Evolutionary conservation across 2,888 invertebrate species (phyloP).

Genomic region (Steinernema scapterisci): DNA sequence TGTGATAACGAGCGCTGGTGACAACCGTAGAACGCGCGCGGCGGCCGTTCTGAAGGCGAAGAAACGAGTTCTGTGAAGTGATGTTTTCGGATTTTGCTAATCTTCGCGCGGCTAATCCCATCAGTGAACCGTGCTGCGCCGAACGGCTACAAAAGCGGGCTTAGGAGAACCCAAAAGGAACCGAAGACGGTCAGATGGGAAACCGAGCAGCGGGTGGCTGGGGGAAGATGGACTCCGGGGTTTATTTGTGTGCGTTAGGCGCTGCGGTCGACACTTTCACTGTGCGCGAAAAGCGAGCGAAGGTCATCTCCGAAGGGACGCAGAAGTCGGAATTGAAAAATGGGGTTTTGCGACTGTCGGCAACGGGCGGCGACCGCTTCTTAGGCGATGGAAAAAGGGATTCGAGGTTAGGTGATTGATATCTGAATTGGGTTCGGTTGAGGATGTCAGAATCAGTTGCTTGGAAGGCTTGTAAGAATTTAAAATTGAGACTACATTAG

Average conservation of each 20-base stretch:
- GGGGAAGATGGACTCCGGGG: not conserved
- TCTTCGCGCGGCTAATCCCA: slow-evolving; percentile 23
- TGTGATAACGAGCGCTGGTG: not conserved
- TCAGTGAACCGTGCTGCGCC: slow-evolving; percentile 25
- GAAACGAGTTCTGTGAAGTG: slow-evolving; percentile 6
- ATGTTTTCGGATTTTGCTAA: slow-evolving; percentile 29
- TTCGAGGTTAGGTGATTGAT: too few species aligned
- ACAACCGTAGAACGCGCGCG: slow-evolving; percentile 24
- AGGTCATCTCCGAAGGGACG: not conserved
- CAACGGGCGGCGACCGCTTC: not conserved
- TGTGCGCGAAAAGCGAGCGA: slow-evolving; percentile 24
- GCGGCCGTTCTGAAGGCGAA: not conserved
- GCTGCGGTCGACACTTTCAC: slow-evolving; percentile 5
- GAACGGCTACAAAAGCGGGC: not conserved
- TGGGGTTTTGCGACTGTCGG: slow-evolving; percentile 24
- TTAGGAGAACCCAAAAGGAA: not conserved
- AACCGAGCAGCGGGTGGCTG: not conserved
- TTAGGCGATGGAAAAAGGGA: not conserved
- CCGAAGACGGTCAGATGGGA: too few species aligned
- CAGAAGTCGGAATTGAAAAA: not conserved
- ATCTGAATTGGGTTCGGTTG: too few species aligned
- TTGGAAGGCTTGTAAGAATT: too few species aligned
- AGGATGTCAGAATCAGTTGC: too few species aligned
- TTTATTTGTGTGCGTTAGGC: not conserved
- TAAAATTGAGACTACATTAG: too few species aligned